Conservation (phyloP, 2,113 vertebrate genomes). For the Carassius auratus region DNA sequence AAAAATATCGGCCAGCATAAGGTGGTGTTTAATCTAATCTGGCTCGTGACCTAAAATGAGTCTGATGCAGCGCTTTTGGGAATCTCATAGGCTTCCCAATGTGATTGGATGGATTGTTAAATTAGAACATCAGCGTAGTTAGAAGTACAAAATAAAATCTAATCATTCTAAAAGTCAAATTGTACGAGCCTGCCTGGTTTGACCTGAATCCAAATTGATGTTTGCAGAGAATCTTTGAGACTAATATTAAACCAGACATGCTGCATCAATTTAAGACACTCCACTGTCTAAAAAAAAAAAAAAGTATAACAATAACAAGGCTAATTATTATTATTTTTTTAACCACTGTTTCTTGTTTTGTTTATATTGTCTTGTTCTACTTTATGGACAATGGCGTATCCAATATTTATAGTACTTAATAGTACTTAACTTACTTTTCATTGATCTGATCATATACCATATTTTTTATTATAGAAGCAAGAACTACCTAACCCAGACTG, state of each 20-base stretch:
- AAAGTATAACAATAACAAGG: background rate
- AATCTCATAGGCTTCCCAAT: background rate
- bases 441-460: background rate
- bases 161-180: conserved; percentile 1
- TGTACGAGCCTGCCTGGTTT: background rate
- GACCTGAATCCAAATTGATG: background rate
- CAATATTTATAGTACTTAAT: background rate
- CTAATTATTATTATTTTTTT: background rate
- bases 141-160: background rate
- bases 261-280: background rate
- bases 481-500: background rate
- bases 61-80: conserved; percentile 1
- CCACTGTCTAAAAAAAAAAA: background rate
- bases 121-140: background rate
- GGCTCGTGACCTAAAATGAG: conserved; percentile 6
- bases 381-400: background rate
- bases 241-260: background rate
- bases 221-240: background rate
- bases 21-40: conserved; percentile 14
- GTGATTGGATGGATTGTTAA: background rate
- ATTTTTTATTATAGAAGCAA: background rate
- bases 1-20: background rate
- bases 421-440: background rate
- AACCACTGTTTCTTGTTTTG: background rate
- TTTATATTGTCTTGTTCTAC: background rate